Evolutionary conservation across 2,113 vertebrate species (phyloP).

Genomic region (Cyanocitta stelleri): DNA sequence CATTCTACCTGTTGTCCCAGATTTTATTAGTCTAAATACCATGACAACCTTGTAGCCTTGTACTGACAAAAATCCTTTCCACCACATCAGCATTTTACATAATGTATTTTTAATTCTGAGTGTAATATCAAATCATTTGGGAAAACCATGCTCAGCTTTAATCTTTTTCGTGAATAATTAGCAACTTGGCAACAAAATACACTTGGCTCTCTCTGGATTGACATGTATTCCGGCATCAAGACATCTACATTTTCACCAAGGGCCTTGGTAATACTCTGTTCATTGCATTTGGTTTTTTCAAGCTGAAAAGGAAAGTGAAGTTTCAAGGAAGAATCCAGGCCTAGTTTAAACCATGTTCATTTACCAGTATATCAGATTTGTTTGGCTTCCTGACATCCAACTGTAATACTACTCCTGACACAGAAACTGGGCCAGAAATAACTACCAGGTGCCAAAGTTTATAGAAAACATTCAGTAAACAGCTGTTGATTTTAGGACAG

Average conservation of each 20-base stretch:
- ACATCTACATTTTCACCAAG: background rate
- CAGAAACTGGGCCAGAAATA: background rate
- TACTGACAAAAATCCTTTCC: background rate
- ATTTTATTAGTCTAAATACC: background rate
- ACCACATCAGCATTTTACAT: slow-evolving; percentile 4
- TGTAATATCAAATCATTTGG: slow-evolving; percentile 2
- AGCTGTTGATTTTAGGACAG: background rate
- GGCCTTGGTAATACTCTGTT: background rate
- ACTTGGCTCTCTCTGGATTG: background rate
- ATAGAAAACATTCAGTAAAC: background rate
- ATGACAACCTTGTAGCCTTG: background rate
- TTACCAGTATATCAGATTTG: background rate
- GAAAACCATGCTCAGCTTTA: slow-evolving; percentile 7
- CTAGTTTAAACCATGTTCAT: background rate
- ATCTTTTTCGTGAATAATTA: slow-evolving; percentile 17
- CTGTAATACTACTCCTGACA: background rate
- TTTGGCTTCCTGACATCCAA: background rate
- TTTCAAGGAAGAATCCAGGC: background rate
- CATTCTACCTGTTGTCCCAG: background rate
- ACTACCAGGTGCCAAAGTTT: background rate
- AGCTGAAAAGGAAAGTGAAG: background rate
- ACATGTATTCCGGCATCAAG: background rate
- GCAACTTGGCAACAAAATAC: background rate
- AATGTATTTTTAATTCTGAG: slow-evolving; percentile 36
- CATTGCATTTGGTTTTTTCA: background rate